Percentiles rank a stretch among this genome's conserved stretches.
phyloP scores from a whole-genome alignment of 2,797 vertebrate genomes.

The Sebastes iracundus region DNA sequence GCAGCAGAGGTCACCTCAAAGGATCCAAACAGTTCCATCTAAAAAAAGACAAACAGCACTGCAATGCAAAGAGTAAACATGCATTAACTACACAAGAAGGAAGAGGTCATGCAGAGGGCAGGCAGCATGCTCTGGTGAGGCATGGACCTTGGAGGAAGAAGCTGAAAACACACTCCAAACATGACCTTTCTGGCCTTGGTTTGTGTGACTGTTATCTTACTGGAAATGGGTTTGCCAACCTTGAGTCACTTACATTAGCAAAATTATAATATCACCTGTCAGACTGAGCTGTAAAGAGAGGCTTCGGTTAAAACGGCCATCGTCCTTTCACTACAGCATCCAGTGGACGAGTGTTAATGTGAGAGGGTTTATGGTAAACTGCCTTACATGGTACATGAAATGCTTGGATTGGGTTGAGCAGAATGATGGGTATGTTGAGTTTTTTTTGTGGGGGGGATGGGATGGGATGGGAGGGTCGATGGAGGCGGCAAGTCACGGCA shows the following conservation, averaged over 20 bases:
- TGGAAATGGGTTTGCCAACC: neutral
- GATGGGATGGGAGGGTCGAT: slow-evolving; percentile 21
- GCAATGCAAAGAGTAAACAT: slow-evolving; percentile 35
- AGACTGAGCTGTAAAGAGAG: neutral
- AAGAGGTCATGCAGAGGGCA: slow-evolving; percentile 51
- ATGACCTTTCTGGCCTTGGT: neutral
- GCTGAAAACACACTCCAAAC: slow-evolving; percentile 32
- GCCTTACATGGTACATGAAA: neutral
- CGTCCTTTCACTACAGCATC: neutral
- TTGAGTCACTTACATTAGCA: neutral
- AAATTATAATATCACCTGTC: neutral
- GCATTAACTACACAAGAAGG: slow-evolving; percentile 28
- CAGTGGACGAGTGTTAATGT: neutral
- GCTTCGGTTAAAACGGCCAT: neutral
- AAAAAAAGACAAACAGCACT: slow-evolving; percentile 10
- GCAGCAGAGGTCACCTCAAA: slow-evolving; percentile 15
- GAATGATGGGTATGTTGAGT: slow-evolving; percentile 23
- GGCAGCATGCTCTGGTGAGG: slow-evolving; percentile 42
- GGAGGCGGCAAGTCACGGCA: slow-evolving; percentile 66
- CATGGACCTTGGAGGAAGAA: slow-evolving; percentile 6
- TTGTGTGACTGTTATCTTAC: neutral
- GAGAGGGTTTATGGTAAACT: neutral
- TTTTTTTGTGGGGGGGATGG: neutral
- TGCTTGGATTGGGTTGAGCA: slow-evolving; percentile 21
- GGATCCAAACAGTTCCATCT: slow-evolving; percentile 30